phyloP scores from a whole-genome alignment of 2,888 invertebrate species.

The Aethes cnicana region DNA sequence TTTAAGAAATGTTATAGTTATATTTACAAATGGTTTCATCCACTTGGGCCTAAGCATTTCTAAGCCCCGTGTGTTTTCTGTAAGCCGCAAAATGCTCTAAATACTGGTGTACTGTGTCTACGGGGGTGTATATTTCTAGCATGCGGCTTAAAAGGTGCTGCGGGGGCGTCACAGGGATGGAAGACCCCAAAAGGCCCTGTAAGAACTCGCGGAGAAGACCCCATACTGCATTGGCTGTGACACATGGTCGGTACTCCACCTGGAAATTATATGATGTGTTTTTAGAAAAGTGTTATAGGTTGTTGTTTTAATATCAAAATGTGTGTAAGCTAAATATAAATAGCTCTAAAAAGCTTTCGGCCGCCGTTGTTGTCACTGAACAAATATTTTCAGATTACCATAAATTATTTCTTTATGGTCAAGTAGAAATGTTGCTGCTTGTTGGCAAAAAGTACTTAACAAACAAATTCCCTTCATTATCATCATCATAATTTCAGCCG shows the following conservation, averaged over 20 bases:
- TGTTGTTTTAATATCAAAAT: too few relatives aligned
- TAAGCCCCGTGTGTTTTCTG: conserved; percentile 87
- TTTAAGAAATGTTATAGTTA: background rate
- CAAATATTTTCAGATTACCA: too few relatives aligned
- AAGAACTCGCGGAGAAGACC: conserved; percentile 94
- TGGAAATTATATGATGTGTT: conserved; percentile 45
- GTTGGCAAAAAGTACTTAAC: too few relatives aligned
- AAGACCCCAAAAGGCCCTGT: conserved; percentile 92
- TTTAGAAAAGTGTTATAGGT: too few relatives aligned
- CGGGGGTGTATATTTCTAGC: conserved; percentile 93
- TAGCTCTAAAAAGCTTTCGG: too few relatives aligned
- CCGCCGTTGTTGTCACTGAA: too few relatives aligned
- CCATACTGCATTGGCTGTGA: conserved; percentile 94
- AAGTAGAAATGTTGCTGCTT: too few relatives aligned
- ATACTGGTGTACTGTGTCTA: conserved; percentile 96
- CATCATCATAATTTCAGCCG: too few relatives aligned
- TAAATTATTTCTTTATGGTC: too few relatives aligned
- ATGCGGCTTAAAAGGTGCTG: conserved; percentile 87
- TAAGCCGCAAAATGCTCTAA: conserved; percentile 95
- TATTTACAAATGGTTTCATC: background rate
- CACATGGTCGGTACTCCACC: conserved; percentile 96
- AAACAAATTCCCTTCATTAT: too few relatives aligned
- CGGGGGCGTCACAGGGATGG: conserved; percentile 88
- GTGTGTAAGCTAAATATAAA: too few relatives aligned
- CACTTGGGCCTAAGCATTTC: conserved; percentile 46